phyloP scores from a whole-genome alignment of 2,888 invertebrate species.

The Allophyes oxyacanthae region DNA sequence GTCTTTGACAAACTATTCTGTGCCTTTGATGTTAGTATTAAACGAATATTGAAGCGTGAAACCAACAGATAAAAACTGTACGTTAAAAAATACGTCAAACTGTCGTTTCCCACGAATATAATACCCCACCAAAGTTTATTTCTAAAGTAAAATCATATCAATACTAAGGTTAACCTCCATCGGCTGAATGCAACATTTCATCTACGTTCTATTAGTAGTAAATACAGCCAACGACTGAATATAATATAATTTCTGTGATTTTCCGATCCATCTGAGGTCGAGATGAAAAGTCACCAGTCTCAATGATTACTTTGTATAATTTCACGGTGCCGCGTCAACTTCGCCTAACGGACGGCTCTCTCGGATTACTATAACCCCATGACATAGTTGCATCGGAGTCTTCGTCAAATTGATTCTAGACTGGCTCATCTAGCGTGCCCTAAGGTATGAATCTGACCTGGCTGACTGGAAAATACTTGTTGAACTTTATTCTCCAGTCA shows the following conservation, averaged over 20 bases:
- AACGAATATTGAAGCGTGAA: too few relatives aligned
- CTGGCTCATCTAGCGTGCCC: constrained; percentile 64
- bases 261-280: constrained; percentile 67
- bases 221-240: constrained; percentile 45
- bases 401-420: constrained; percentile 81
- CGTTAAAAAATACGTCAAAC: too few relatives aligned
- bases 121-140: too few relatives aligned
- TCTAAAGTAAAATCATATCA: too few relatives aligned
- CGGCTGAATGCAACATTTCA: constrained; percentile 8
- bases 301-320: constrained; percentile 82
- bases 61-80: too few relatives aligned
- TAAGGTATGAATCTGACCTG: constrained; percentile 51
- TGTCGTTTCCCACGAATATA: too few relatives aligned
- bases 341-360: constrained; percentile 77
- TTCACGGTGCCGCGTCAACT: constrained; percentile 80
- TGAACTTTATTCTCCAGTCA: constrained; percentile 40
- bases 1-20: too few relatives aligned
- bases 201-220: constrained; percentile 30
- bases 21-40: too few relatives aligned
- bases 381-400: constrained; percentile 78
- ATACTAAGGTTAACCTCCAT: too few relatives aligned
- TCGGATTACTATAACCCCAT: constrained; percentile 83
- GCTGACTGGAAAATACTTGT: constrained; percentile 30
- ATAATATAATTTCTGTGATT: constrained; percentile 62
- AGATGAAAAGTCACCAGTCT: constrained; percentile 74